These are phyloP conservation scores for Ptiloglossa arizonensis DNA, from an alignment of 1,140 invertebrate genomes.

Conservation along the genomic window DNA sequence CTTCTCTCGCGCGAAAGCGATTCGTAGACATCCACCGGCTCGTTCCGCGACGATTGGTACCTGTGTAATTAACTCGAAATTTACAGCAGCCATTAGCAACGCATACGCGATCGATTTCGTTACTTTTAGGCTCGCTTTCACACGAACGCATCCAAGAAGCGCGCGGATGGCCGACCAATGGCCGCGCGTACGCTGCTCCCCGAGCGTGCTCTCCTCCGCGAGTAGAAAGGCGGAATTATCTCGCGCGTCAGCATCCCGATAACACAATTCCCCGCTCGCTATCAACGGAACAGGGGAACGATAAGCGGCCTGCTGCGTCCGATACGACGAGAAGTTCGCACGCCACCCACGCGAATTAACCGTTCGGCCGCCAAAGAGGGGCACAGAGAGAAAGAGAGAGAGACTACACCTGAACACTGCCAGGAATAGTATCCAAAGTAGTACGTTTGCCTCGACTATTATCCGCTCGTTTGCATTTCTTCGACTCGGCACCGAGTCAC, in stretches of 20 bases:
- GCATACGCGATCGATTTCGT: conserved; percentile 8
- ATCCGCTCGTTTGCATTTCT: too few relatives aligned
- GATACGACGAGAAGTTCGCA: conserved; percentile 25
- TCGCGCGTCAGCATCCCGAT: conserved; percentile 22
- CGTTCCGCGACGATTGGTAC: background rate
- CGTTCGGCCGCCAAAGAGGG: background rate
- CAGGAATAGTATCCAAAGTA: background rate
- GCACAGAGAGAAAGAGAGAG: too few relatives aligned
- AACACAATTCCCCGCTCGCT: conserved; percentile 14
- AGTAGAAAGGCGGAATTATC: conserved; percentile 29
- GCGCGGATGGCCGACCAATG: background rate
- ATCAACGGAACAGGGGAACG: background rate
- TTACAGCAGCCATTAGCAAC: background rate
- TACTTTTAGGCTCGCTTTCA: conserved; percentile 20
- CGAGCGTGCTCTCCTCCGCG: background rate
- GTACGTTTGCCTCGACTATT: background rate
- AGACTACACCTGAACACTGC: background rate
- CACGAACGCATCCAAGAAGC: background rate
- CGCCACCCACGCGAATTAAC: conserved; percentile 29
- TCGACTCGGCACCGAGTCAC: too few relatives aligned
- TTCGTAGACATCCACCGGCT: background rate
- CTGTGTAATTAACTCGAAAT: background rate
- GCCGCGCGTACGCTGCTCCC: background rate
- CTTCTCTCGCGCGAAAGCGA: background rate
- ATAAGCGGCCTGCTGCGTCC: conserved; percentile 5